Base-by-base conservation (phyloP, 2,113 vertebrate species). In the Nerophis lumbriciformis region DNA sequence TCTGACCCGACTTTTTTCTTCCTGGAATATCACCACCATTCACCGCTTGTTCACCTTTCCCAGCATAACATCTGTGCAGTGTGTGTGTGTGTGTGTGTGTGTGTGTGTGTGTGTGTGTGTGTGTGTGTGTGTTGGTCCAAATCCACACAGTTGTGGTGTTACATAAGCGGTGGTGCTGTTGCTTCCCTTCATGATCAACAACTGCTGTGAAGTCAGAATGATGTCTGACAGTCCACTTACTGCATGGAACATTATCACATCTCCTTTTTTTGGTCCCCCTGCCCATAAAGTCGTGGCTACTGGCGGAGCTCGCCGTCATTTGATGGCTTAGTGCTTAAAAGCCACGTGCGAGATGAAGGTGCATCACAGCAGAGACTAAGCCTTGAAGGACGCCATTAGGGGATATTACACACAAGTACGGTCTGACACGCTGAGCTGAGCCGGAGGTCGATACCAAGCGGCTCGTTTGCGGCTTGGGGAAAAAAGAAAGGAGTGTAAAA, bases 301-400 rank as follows among this genome's bases (percentile, higher is more conserved):
- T 69, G 60, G 72, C 11, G 51, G 48, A 67, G 65, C 48, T 38
- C 12, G 39, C 39, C 7, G 16, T 53, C 50, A 66, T n/a, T 68
- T 77, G 76, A 77, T 80, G 74, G 66, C 45, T 69, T 78, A 69
- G 72, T 71, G 63, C 69, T 65, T 42, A 28, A 66, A 68, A 62
- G 52, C 61, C 72, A 69, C 42, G 63, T 72, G 45, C 66, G 73
- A 52, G 47, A 47, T 48, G 59, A 68, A 37, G 55, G 67, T 73
- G 77, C 59, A 68, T 81, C 82, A n/a, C n/a, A n/a, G 15, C 72
- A 80, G 71, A 74, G 76, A 73, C 69, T 88, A 82, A 85, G 81
- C 78, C 79, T 76, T 2, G 72, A 82, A 77, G 80, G 80, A 80
- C 65, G 76, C 73, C 63, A 71, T 79, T 82, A 79, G 80, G 70